These are phyloP conservation scores for Polymixis lichenea DNA, from an alignment of 2,888 invertebrate genomes.

Conservation along the genomic window DNA sequence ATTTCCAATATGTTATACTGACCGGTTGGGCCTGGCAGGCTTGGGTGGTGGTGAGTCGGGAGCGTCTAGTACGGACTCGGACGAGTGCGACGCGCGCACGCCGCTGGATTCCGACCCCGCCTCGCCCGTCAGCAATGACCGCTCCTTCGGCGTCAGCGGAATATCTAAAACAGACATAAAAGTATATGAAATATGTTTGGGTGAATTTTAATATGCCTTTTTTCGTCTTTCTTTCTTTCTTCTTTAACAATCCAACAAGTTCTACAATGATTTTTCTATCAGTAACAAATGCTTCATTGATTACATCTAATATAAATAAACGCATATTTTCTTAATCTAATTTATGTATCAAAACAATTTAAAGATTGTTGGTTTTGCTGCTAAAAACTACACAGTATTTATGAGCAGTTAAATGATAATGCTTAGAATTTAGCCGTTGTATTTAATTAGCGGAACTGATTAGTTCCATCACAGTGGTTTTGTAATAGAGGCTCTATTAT, in stretches of 20 bases:
- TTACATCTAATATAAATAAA: slow-evolving; percentile 16
- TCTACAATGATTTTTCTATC: too few species aligned
- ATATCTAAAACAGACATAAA: slow-evolving; percentile 92
- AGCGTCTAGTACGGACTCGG: slow-evolving; percentile 93
- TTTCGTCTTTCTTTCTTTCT: too few species aligned
- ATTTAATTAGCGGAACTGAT: slow-evolving; percentile 64
- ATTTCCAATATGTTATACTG: slow-evolving; percentile 59
- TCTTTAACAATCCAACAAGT: too few species aligned
- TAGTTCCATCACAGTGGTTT: slow-evolving; percentile 49
- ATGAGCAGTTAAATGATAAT: slow-evolving; percentile 37
- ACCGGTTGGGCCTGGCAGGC: slow-evolving; percentile 96
- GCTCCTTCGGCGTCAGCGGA: slow-evolving; percentile 95
- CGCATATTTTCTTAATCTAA: slow-evolving; percentile 11
- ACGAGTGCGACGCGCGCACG: slow-evolving; percentile 94
- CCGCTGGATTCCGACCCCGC: slow-evolving; percentile 90
- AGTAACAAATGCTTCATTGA: slow-evolving; percentile 6
- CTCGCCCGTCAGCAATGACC: slow-evolving; percentile 92
- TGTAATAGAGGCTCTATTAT: slow-evolving; percentile 51
- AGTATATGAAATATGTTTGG: background rate
- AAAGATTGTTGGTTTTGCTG: slow-evolving; percentile 21
- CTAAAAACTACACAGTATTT: slow-evolving; percentile 37
- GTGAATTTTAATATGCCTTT: too few species aligned
- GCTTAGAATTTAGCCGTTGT: slow-evolving; percentile 50
- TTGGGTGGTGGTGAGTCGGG: slow-evolving; percentile 94
- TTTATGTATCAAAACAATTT: slow-evolving; percentile 18